Percentiles rank a stretch among this genome's conserved stretches.
phyloP scores from a whole-genome alignment of 92 coral and sea anemone species.

The Zoanthus sansibaricus region DNA sequence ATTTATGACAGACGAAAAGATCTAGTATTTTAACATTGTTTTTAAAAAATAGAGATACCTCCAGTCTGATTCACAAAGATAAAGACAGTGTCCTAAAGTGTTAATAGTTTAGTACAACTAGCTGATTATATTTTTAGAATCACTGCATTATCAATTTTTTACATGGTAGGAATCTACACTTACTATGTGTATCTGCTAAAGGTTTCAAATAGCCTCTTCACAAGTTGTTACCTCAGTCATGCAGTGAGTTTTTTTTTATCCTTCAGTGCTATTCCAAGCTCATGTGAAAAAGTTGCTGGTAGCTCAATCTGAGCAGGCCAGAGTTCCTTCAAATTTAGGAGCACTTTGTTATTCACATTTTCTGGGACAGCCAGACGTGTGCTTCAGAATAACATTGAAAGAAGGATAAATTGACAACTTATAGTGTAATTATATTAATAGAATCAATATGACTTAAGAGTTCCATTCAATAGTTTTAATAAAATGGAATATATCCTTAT shows the following conservation, averaged over 20 bases:
- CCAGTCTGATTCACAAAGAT: background rate
- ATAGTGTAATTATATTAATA: background rate
- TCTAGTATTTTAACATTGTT: background rate
- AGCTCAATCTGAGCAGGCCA: conserved; percentile 28
- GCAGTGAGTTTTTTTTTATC: background rate
- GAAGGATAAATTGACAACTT: background rate
- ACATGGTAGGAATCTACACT: background rate
- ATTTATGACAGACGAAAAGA: background rate
- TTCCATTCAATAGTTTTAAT: background rate
- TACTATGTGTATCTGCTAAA: conserved; percentile 14
- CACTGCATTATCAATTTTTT: background rate
- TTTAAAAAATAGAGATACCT: background rate
- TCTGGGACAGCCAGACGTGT: conserved; percentile 11
- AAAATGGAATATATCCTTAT: background rate
- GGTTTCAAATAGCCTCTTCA: conserved; percentile 14
- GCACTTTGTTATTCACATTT: conserved; percentile 11
- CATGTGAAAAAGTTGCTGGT: conserved; percentile 2
- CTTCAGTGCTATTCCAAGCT: conserved; percentile 13
- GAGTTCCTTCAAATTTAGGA: background rate
- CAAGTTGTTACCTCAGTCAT: conserved; percentile 18
- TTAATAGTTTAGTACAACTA: background rate
- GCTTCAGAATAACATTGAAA: conserved; percentile 20
- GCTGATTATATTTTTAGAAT: background rate
- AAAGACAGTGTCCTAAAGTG: background rate
- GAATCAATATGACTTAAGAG: background rate